Evolutionary conservation across 2,888 invertebrate genomes (phyloP).

Genomic region (Kryphioiulus occultus): DNA sequence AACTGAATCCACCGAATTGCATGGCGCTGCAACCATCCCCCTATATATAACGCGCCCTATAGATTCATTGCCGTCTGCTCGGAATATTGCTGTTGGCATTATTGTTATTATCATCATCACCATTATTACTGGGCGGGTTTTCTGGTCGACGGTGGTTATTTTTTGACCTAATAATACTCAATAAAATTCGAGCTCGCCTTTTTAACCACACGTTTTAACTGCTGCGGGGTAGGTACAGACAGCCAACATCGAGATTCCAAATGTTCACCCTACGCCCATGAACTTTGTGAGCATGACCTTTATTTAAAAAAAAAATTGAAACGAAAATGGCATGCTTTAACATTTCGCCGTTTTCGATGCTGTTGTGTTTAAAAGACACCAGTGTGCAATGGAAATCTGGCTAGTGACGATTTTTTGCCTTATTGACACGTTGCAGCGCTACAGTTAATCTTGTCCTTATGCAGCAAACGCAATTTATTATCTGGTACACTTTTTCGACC

Average conservation of each 20-base stretch:
- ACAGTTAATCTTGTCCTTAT: neutral
- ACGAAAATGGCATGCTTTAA: too few relatives aligned
- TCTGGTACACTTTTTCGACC: neutral
- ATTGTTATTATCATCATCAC: neutral
- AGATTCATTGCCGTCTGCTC: neutral
- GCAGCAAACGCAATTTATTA: neutral
- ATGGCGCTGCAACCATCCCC: neutral
- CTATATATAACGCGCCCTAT: slow-evolving; percentile 5
- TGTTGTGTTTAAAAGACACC: neutral
- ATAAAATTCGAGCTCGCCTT: neutral
- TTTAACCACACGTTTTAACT: neutral
- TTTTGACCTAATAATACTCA: neutral
- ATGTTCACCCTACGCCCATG: too few relatives aligned
- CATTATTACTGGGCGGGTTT: neutral
- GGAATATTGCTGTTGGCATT: neutral
- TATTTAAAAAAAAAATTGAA: too few relatives aligned
- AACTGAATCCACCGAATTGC: neutral
- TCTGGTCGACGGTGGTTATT: neutral
- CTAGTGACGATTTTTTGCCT: neutral
- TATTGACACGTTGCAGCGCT: neutral
- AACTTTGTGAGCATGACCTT: too few relatives aligned
- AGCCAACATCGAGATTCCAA: too few relatives aligned
- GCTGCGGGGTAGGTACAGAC: neutral
- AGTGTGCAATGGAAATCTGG: neutral
- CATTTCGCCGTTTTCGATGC: too few relatives aligned